phyloP scores from a whole-genome alignment of 2,113 vertebrate species.

The Oryzias celebensis region DNA sequence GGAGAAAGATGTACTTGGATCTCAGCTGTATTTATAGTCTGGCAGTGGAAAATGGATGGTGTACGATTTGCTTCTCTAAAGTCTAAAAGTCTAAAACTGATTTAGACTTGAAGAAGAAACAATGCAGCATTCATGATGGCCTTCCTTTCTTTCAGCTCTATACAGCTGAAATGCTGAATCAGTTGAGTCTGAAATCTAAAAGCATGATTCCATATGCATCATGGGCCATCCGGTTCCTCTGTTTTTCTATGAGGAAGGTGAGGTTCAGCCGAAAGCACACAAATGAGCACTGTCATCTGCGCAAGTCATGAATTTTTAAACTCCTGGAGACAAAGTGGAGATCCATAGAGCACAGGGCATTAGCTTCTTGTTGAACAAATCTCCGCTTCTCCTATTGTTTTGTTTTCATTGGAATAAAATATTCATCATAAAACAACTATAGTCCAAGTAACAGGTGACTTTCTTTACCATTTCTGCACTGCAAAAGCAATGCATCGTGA shows the following conservation, averaged over 20 bases:
- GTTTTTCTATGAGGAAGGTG: slow-evolving; percentile 52
- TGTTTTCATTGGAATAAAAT: slow-evolving; percentile 63
- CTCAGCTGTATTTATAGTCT: too few species aligned
- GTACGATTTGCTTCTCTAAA: neutral
- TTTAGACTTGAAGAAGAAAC: slow-evolving; percentile 24
- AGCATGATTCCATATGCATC: slow-evolving; percentile 69
- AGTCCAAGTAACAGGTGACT: slow-evolving; percentile 30
- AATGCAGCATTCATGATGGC: slow-evolving; percentile 64
- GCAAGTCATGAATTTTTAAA: slow-evolving; percentile 76
- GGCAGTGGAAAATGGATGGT: too few species aligned
- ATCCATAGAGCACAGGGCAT: slow-evolving; percentile 27
- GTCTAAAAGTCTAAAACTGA: slow-evolving; percentile 16
- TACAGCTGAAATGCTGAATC: slow-evolving; percentile 37
- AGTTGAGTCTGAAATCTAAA: slow-evolving; percentile 57
- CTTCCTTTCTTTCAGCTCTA: slow-evolving; percentile 31
- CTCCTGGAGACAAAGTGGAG: slow-evolving; percentile 49
- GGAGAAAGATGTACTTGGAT: too few species aligned
- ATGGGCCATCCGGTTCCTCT: slow-evolving; percentile 54
- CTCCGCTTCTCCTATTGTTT: slow-evolving; percentile 49
- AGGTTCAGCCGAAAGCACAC: slow-evolving; percentile 36
- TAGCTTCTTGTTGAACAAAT: slow-evolving; percentile 54
- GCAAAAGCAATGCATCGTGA: slow-evolving; percentile 1
- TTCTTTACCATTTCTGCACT: slow-evolving; percentile 5
- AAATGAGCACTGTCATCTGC: slow-evolving; percentile 64
- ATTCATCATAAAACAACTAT: slow-evolving; percentile 67